These are phyloP conservation scores for Drosophila conformis DNA, from an alignment of 2,888 invertebrate species.

Conservation along the genomic window DNA sequence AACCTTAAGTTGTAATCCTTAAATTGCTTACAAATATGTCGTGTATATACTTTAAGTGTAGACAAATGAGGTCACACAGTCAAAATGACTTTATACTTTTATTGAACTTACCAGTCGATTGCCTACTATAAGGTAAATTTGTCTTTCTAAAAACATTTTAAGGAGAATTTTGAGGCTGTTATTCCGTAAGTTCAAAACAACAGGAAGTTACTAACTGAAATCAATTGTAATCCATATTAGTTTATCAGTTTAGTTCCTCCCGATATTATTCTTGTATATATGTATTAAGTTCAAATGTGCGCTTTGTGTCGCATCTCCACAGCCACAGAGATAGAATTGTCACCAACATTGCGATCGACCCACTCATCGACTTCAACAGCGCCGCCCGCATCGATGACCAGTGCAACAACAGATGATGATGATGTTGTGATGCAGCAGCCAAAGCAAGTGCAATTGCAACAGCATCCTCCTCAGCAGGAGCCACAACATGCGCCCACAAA, in stretches of 20 bases:
- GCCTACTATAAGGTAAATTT: not conserved
- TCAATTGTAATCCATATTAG: not conserved
- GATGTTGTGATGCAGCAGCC: conserved; percentile 6
- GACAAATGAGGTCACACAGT: not conserved
- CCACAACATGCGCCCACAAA: conserved; percentile 69
- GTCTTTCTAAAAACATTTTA: not conserved
- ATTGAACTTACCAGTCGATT: not conserved
- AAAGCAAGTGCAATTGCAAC: conserved; percentile 3
- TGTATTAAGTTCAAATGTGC: conserved; percentile 17
- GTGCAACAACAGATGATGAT: conserved; percentile 51
- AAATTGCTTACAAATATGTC: not conserved
- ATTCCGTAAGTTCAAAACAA: not conserved
- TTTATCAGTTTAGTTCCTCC: not conserved
- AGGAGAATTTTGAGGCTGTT: not conserved
- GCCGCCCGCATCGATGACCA: conserved; percentile 71
- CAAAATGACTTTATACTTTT: not conserved
- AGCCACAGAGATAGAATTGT: conserved; percentile 28
- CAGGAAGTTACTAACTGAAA: not conserved
- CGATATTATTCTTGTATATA: conserved; percentile 1
- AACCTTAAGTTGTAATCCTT: conserved; percentile 4
- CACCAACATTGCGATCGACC: conserved; percentile 39
- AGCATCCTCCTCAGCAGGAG: conserved; percentile 9
- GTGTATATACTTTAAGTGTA: not conserved
- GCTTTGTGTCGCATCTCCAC: conserved; percentile 40
- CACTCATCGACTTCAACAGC: conserved; percentile 74